Conservation (phyloP, 2,888 invertebrate genomes). For the Ecliptopera silaceata region DNA sequence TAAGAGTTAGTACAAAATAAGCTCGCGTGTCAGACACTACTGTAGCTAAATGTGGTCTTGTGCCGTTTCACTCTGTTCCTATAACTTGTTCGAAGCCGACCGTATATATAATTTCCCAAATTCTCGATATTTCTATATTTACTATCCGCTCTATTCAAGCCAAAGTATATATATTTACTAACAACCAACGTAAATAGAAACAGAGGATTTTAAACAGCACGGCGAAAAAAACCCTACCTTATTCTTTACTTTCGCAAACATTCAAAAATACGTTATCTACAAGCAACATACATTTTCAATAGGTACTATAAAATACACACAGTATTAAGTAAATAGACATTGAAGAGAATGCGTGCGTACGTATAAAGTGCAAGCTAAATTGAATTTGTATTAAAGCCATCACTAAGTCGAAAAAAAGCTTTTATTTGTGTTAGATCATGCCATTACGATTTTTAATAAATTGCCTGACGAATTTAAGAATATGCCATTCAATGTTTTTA, state of each 20-base stretch:
- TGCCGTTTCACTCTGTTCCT: background rate
- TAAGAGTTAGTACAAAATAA: constrained; percentile 63
- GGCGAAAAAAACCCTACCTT: background rate
- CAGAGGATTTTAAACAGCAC: background rate
- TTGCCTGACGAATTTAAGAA: too few species aligned
- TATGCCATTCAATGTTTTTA: too few species aligned
- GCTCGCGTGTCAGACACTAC: constrained; percentile 65
- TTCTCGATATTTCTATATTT: background rate
- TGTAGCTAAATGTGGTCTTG: constrained; percentile 53
- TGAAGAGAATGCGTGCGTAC: background rate
- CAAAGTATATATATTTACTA: background rate
- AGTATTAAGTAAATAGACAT: background rate
- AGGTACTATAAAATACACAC: background rate
- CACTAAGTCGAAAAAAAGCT: background rate
- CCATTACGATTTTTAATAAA: too few species aligned
- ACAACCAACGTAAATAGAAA: constrained; percentile 9
- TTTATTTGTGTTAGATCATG: background rate
- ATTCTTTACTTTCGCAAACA: background rate
- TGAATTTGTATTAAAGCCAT: too few species aligned
- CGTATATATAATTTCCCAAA: too few species aligned
- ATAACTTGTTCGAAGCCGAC: background rate
- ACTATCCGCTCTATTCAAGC: too few species aligned
- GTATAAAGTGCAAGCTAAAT: background rate
- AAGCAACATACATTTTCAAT: background rate
- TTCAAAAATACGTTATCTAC: background rate